Conservation (phyloP, 2,113 vertebrate species). For the Procavia capensis region DNA sequence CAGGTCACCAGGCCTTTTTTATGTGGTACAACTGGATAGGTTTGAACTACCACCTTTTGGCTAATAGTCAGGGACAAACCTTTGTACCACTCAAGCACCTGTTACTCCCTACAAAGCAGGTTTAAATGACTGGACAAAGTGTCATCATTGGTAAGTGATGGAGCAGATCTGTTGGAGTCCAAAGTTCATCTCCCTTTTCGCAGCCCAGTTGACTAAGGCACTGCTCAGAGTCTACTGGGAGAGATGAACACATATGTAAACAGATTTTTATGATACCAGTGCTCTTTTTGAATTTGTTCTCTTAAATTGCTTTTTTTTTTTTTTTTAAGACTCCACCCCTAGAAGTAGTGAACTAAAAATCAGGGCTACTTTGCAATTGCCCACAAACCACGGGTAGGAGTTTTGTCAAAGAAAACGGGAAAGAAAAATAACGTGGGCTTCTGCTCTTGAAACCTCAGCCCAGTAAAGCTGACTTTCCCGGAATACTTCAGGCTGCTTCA, state of each 20-base stretch:
- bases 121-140: slow-evolving; percentile 45
- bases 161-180: neutral
- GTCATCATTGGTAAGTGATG: neutral
- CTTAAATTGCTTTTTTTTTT: slow-evolving; percentile 39
- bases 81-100: neutral
- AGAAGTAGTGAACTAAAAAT: slow-evolving; percentile 49
- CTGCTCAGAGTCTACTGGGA: neutral
- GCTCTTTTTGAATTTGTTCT: neutral
- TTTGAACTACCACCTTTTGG: neutral
- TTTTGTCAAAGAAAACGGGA: slow-evolving; percentile 77
- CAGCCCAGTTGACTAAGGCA: slow-evolving; percentile 34
- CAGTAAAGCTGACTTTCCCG: slow-evolving; percentile 73
- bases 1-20: neutral
- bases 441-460: slow-evolving; percentile 78
- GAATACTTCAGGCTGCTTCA: slow-evolving; percentile 75
- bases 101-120: neutral
- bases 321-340: slow-evolving; percentile 39
- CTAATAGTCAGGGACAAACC: neutral
- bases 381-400: slow-evolving; percentile 68
- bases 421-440: slow-evolving; percentile 82
- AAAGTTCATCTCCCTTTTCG: slow-evolving; percentile 16
- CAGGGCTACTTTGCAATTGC: slow-evolving; percentile 62
- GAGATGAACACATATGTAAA: neutral
- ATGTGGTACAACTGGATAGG: neutral
- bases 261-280: neutral